Conservation (phyloP, 2,113 vertebrate genomes). For the Greenwoodochromis staneri region DNA sequence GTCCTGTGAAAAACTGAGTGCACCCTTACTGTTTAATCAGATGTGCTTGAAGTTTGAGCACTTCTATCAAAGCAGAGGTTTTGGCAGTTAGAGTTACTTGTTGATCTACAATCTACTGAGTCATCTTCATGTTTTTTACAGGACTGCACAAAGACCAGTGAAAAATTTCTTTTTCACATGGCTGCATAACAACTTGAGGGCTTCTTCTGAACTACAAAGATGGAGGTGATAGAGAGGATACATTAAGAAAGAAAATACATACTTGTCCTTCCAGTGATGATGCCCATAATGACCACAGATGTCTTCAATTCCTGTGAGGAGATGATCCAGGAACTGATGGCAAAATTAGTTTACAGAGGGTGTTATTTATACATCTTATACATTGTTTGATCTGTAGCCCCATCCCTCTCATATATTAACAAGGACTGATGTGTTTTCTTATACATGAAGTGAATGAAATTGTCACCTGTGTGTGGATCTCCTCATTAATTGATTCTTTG, state of each 20-base stretch:
- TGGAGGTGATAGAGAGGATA: not conserved
- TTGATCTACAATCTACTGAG: not conserved
- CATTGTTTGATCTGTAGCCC: rapidly evolving
- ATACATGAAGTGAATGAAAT: not conserved
- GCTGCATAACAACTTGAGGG: not conserved
- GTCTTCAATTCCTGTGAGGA: conserved; percentile 89
- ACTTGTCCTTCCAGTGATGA: conserved; percentile 98
- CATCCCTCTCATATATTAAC: rapidly evolving
- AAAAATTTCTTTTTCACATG: rapidly evolving
- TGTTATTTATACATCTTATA: not conserved
- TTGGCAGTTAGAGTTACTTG: not conserved
- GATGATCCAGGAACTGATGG: conserved; percentile 88
- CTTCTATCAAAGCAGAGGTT: rapidly evolving
- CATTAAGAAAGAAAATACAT: conserved; percentile 16
- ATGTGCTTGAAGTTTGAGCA: not conserved
- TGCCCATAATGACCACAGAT: conserved; percentile 94
- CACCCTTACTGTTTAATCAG: rapidly evolving
- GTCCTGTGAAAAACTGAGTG: rapidly evolving
- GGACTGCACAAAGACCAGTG: not conserved
- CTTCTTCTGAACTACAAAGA: not conserved
- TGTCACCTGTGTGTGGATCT: conserved; percentile 93
- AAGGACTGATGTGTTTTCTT: not conserved
- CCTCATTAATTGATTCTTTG: conserved; percentile 90
- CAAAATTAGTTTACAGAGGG: not conserved
- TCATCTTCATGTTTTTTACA: rapidly evolving